Conservation (phyloP, 1,140 invertebrate species). For the Drosophila neocordata region DNA sequence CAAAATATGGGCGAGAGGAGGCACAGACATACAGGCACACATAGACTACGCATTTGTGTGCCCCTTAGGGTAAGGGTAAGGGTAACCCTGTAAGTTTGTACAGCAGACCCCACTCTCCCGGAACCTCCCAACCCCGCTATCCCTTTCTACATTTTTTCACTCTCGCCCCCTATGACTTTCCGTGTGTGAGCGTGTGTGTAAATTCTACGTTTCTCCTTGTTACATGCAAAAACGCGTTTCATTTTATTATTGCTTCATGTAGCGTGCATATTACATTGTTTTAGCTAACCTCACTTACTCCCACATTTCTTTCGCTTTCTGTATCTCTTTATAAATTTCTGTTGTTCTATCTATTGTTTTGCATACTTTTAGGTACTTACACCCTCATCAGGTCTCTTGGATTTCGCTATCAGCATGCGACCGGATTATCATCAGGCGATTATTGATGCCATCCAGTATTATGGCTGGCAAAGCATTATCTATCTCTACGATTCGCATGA, state of each 20-base stretch:
- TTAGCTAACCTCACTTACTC: constrained; percentile 23
- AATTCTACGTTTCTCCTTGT: constrained; percentile 22
- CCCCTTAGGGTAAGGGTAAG: constrained; percentile 44
- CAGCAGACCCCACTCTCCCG: neutral
- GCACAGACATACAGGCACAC: constrained; percentile 24
- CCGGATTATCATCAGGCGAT: constrained; percentile 97
- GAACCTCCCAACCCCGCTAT: neutral
- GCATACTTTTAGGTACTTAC: constrained; percentile 87
- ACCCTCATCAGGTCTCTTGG: constrained; percentile 91
- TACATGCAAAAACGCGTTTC: constrained; percentile 76
- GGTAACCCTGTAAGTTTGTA: constrained; percentile 1
- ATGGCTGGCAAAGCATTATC: constrained; percentile 95
- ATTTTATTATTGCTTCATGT: constrained; percentile 81
- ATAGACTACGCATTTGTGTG: constrained; percentile 71
- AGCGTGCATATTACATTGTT: constrained; percentile 79
- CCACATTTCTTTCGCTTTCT: neutral
- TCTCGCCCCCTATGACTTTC: neutral
- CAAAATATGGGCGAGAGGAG: constrained; percentile 65
- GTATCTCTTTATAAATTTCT: neutral
- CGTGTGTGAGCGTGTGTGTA: constrained; percentile 61
- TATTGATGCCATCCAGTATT: constrained; percentile 95
- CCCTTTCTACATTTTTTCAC: neutral
- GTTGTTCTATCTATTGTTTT: constrained; percentile 51
- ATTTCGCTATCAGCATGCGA: constrained; percentile 95
- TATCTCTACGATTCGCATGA: constrained; percentile 98